These are phyloP conservation scores for Podarcis raffonei DNA, from an alignment of 2,113 vertebrate species.

Conservation along the genomic window DNA sequence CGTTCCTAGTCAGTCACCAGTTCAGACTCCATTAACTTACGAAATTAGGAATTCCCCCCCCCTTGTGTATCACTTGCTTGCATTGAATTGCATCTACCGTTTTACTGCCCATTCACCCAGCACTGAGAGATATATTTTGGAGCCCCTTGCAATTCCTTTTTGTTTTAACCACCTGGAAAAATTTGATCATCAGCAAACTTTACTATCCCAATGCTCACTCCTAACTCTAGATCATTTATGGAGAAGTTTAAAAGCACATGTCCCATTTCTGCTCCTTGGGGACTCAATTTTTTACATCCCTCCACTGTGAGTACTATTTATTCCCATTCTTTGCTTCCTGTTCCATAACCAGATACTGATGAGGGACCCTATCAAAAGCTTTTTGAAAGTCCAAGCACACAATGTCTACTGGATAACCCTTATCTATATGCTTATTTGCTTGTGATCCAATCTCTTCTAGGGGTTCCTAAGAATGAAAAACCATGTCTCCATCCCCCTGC, in stretches of 20 bases:
- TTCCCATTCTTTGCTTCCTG: not conserved
- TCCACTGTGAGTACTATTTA: not conserved
- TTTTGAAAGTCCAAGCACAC: no score
- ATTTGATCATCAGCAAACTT: no score
- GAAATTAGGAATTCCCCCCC: not conserved
- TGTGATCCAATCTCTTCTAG: not conserved
- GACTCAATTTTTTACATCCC: not conserved
- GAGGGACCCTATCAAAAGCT: not conserved
- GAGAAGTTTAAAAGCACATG: no score
- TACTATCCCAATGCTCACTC: no score
- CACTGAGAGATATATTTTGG: no score
- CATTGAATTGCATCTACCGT: not conserved
- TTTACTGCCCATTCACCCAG: no score
- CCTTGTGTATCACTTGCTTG: not conserved
- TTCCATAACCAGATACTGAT: no score
- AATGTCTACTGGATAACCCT: not conserved
- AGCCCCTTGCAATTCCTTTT: no score
- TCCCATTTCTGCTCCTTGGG: not conserved
- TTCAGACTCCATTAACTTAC: not conserved
- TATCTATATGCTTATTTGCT: not conserved
- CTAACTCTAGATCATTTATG: no score
- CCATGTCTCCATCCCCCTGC: not conserved
- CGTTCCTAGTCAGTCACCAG: not conserved
- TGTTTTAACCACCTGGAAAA: no score
- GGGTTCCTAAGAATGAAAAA: not conserved